Base-by-base conservation (phyloP, 2,888 invertebrate genomes). In the Morpho helenor region DNA sequence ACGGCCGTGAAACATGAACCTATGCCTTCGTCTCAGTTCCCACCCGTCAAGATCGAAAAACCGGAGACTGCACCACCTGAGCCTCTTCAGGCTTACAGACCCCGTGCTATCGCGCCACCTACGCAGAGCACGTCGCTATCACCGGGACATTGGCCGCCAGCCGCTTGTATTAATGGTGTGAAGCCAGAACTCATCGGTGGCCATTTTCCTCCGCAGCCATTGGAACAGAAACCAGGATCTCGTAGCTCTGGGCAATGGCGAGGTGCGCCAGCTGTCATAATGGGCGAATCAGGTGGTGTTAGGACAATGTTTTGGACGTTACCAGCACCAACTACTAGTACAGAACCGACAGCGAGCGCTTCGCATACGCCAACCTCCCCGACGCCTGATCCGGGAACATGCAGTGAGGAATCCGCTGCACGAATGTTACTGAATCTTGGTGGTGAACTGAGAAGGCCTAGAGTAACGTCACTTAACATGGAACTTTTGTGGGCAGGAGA, bases 221-320 rank as follows among this genome's bases (percentile, higher is more conserved):
- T 84, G 40, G 91, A 90, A 62, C 71, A 79, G 46, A 88, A 91
- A 68, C 73, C 73, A 10, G 88, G 87, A 46, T 71, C 73, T 57
- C 74, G 91, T 69, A 84, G 87, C 7, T 78, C 79, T 71, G 74
- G 80, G 52, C 90, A 85, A 84, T 88, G 88, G 89, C 93, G 88
- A 74, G 94, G 81, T 72, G 95, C 97, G 53, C 97, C 97, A 41
- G 96, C 96, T 51, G 97, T 97, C 64, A 96, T 97, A 68, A 97
- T 97, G 97, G 97, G 97, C 52, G 97, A 97, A 82, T 96, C 96
- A 45, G 97, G 97, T 56, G 96, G 97, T 47, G 97, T 97, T 0
- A 91, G 94, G 50, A 93, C 93, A 31, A 93, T 93, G 93, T 93
- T 93, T 62, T 93, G 93, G 93, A 93, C 93, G 56, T 83, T 93